Evolutionary conservation across 2,113 vertebrate genomes (phyloP), one percentile per base, ranked within the genome.

Genomic region (Upupa epops): DNA sequence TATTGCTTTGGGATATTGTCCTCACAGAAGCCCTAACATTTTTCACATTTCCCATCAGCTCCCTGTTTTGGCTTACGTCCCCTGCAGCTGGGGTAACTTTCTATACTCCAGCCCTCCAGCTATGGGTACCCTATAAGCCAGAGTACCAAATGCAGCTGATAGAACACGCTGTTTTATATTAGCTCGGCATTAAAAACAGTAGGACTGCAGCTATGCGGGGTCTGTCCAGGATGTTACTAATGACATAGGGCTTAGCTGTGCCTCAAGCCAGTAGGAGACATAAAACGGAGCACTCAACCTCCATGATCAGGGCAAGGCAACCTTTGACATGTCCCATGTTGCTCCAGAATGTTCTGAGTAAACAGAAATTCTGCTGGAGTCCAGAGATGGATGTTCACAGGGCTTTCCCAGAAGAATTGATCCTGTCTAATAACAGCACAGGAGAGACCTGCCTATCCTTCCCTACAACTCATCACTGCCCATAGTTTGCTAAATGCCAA

Each of bases 1-100:
- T 71, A 65, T 72, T 93, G 55, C 34, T 91, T 89, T 83, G 84
- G 66, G 71, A 46, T 91, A 20, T 22, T 64, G 18, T 83, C 54
- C 71, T 79, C 42, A 72, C 40, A 73, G 71, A 73, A 94, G 75
- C 36, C 36, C 34, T 91, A 32, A 34, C 11, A 65, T 79, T 91
- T 87, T 72, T 89, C 63, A 60, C 31, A 51, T 69, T 91, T 91
- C 68, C 65, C 31, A 51, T 80, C 28, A 77, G 22, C 10, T 90
- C 46, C 21, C 8, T 7, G 32, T 58, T 88, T 80, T 80, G 51
- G 59, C 72, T 76, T 11, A 24, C 13, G 2, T 37, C 9, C 17
- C 29, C 60, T 68, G 20, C n/a, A 80, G 60, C 34, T 83, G 54
- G 64, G 32, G 2, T 20, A 49, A 34, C 11, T 36, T 58, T 76